These are phyloP conservation scores for Alcis repandata DNA, from an alignment of 2,888 invertebrate genomes.

Conservation along the genomic window DNA sequence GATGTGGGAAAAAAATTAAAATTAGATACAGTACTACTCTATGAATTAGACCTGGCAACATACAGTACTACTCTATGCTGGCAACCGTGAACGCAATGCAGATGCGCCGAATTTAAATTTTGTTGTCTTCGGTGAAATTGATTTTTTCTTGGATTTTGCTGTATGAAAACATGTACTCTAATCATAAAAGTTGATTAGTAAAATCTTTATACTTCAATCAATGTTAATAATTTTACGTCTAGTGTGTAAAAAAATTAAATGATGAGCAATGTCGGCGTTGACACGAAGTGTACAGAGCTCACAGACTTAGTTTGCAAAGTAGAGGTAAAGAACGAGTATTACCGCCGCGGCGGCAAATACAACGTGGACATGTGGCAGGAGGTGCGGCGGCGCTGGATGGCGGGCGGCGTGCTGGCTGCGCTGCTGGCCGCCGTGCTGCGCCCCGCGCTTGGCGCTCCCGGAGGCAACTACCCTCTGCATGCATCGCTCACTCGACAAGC, in stretches of 20 bases:
- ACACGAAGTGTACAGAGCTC: background rate
- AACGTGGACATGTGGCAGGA: conserved; percentile 65
- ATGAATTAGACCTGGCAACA: too few species aligned
- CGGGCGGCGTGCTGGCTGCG: conserved; percentile 66
- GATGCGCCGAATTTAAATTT: too few species aligned
- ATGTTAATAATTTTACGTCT: background rate
- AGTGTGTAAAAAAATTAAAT: background rate
- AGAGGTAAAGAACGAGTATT: background rate
- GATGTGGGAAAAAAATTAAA: too few species aligned
- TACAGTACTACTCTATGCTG: too few species aligned
- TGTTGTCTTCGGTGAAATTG: too few species aligned
- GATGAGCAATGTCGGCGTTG: conserved; percentile 1
- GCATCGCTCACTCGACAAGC: conserved; percentile 47
- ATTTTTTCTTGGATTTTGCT: too few species aligned
- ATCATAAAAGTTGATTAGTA: too few species aligned
- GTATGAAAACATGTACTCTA: too few species aligned
- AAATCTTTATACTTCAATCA: too few species aligned
- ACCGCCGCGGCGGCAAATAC: conserved; percentile 50
- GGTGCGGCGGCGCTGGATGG: conserved; percentile 68
- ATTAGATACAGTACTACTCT: too few species aligned
- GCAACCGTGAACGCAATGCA: too few species aligned
- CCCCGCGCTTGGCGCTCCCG: conserved; percentile 71
- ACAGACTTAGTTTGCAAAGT: background rate
- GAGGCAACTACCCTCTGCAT: conserved; percentile 79
- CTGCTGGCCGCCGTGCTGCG: conserved; percentile 69